Percentiles rank a stretch among this genome's conserved stretches.
Conservation (phyloP, 2,888 invertebrate species). For the Epirrhoe tristata region DNA sequence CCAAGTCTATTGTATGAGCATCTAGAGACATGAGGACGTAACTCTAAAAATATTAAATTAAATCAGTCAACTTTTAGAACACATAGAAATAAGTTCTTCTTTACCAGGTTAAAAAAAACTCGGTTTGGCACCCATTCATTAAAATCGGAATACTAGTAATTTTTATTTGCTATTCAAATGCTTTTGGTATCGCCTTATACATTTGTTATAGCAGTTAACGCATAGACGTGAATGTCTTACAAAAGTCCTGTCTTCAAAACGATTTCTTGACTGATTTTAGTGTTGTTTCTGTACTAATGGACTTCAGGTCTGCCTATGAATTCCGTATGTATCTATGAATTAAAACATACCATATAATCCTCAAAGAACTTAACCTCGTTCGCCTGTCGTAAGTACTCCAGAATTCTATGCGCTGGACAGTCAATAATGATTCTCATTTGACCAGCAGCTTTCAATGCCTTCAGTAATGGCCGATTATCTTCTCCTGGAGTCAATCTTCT, state of each 20-base stretch:
- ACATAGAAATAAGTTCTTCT: too few species aligned
- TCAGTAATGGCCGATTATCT: slow-evolving; percentile 89
- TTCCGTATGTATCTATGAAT: background rate
- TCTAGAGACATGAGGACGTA: slow-evolving; percentile 84
- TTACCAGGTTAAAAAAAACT: too few species aligned
- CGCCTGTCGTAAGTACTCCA: slow-evolving; percentile 90
- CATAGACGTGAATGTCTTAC: too few species aligned
- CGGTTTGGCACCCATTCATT: too few species aligned
- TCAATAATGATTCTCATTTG: slow-evolving; percentile 91
- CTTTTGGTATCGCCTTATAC: background rate
- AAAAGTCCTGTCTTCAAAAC: too few species aligned
- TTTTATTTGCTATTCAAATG: too few species aligned
- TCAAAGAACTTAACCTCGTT: slow-evolving; percentile 93
- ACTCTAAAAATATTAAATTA: slow-evolving; percentile 59
- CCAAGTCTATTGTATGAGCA: slow-evolving; percentile 88
- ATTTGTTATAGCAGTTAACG: background rate
- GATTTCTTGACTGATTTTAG: too few species aligned
- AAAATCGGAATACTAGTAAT: too few species aligned
- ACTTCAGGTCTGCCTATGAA: background rate
- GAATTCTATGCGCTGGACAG: slow-evolving; percentile 88
- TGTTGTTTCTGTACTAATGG: background rate
- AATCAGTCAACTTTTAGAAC: too few species aligned
- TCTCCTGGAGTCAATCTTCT: slow-evolving; percentile 85
- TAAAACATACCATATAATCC: slow-evolving; percentile 88
- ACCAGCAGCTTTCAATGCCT: slow-evolving; percentile 89